Evolutionary conservation across 2,888 invertebrate species (phyloP), one percentile per base, ranked within the genome.

Genomic region (Rugalucina vietnamica): DNA sequence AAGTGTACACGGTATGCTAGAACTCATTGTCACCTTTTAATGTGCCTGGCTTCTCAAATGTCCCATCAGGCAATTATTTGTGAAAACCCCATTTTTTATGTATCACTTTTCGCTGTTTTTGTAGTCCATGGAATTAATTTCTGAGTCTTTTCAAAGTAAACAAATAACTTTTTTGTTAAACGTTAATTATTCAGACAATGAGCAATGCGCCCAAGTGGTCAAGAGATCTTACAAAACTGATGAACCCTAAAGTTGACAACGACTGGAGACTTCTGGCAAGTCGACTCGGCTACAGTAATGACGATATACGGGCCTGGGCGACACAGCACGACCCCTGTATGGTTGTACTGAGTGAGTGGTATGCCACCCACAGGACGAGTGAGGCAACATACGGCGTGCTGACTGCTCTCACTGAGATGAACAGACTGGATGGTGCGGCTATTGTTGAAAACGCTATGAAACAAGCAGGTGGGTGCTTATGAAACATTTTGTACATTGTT

Each of bases 341-440:
- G 93, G 90, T 92, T 5, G 76, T 94, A 85, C 87, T 94, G 21
- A 93, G 92, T 87, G 94, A 94, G 82, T 94, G 94, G 94, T 94
- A 93, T 82, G 91, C 94, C 76, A 93, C 92, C 18, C 92, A 93
- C 83, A 94, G 92, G 81, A 93, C 93, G 12, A 90, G 92, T 72
- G 94, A 94, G 82, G 93, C 93, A 18, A 90, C 87, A 5, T 82
- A 87, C 76, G 94, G 91, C n/a, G 87, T 94, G 18, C 85, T 93
- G 57, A 91, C 88, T n/a, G 86, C 88, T 24, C 89, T 94, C 5
- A 91, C 92, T 49, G 94, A 94, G 60, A 94, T 94, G 90, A 90
- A 92, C 77, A 87, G 94, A 60, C 60, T 86, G 70, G 94, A 94
- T 86, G 94, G 91, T 4, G 92, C 90, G 0, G 79, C 82, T 43